phyloP scores from a whole-genome alignment of 2,888 invertebrate species.

The Acronicta alni region DNA sequence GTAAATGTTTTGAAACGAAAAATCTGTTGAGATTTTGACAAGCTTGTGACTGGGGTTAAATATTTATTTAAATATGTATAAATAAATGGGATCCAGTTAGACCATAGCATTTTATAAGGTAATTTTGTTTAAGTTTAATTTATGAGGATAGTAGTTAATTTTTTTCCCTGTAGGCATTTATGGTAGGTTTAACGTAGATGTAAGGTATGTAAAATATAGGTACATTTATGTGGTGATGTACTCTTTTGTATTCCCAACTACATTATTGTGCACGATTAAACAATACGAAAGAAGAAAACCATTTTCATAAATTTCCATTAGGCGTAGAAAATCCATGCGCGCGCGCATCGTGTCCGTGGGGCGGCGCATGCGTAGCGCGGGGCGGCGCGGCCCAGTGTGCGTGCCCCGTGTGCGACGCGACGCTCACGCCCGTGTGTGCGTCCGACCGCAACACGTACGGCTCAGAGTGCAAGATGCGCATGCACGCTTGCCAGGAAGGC shows the following conservation, averaged over 20 bases:
- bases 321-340: constrained; percentile 90
- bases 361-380: constrained; percentile 91
- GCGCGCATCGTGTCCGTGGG: constrained; percentile 89
- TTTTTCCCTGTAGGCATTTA: too few relatives aligned
- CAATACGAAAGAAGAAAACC: not conserved
- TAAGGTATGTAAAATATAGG: too few relatives aligned
- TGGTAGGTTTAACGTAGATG: too few relatives aligned
- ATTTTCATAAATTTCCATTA: constrained; percentile 50
- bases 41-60: constrained; percentile 18
- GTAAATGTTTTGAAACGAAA: constrained; percentile 46
- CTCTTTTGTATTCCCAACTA: too few relatives aligned
- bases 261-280: too few relatives aligned
- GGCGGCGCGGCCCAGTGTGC: constrained; percentile 91
- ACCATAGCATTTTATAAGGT: too few relatives aligned
- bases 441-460: constrained; percentile 94
- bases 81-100: too few relatives aligned
- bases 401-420: constrained; percentile 93
- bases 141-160: too few relatives aligned
- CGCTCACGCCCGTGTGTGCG: constrained; percentile 93
- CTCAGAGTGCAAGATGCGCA: constrained; percentile 94
- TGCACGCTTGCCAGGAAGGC: constrained; percentile 93
- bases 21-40: constrained; percentile 28
- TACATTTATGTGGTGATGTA: too few relatives aligned
- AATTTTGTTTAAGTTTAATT: too few relatives aligned
- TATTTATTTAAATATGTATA: too few relatives aligned